Percentiles rank a stretch among this genome's conserved stretches.
Evolutionary conservation across 2,797 vertebrate genomes (phyloP).

Genomic region (Enteromius thamalakanensis): DNA sequence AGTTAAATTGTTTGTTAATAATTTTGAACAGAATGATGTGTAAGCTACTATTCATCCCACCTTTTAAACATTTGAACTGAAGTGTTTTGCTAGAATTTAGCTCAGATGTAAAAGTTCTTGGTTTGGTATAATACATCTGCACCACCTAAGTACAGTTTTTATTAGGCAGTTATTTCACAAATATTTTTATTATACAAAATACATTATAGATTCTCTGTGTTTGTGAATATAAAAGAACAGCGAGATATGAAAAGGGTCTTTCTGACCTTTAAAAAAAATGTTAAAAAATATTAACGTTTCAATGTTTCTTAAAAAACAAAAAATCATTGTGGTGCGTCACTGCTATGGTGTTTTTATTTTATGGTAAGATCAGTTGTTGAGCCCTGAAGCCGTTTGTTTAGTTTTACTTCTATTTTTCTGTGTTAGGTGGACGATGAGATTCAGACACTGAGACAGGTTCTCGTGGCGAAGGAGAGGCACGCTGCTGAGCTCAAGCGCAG

Average conservation of each 20-base stretch:
- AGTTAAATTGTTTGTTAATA: neutral
- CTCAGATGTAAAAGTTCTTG: neutral
- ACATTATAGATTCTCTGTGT: neutral
- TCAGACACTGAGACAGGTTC: constrained; percentile 88
- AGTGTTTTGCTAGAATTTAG: neutral
- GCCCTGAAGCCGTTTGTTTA: neutral
- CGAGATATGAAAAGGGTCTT: neutral
- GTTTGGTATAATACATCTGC: neutral
- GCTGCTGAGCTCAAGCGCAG: constrained; percentile 90
- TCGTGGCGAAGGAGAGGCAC: constrained; percentile 89
- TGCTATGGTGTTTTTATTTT: neutral
- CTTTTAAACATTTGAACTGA: neutral
- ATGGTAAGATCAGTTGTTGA: neutral
- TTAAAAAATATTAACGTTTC: neutral
- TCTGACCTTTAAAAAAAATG: neutral
- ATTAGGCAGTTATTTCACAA: neutral
- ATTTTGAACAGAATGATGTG: neutral
- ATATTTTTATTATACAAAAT: neutral
- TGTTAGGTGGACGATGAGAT: constrained; percentile 94
- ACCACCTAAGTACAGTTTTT: neutral
- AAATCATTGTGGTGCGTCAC: neutral
- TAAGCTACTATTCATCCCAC: neutral
- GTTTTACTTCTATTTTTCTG: neutral
- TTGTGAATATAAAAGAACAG: neutral
- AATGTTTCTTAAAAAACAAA: neutral